Percentiles rank a stretch among this genome's conserved stretches.
Conservation (phyloP, 2,113 vertebrate species). For the Erythrocebus patas region DNA sequence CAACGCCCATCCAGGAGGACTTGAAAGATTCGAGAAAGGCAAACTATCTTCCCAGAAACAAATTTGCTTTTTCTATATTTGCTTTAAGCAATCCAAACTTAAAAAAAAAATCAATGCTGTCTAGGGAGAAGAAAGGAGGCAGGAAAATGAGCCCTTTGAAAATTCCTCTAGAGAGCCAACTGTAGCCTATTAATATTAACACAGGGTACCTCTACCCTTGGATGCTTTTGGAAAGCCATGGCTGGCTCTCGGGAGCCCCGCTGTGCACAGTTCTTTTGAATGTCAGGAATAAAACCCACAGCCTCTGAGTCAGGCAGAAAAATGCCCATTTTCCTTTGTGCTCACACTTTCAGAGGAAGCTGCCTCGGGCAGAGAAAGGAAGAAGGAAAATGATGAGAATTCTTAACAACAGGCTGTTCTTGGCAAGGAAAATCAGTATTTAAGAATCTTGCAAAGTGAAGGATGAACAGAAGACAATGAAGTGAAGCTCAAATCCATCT, state of each 20-base stretch:
- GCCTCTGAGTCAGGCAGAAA: slow-evolving; percentile 39
- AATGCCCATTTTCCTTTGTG: slow-evolving; percentile 56
- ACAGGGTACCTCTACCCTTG: background rate
- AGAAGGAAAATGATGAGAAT: slow-evolving; percentile 15
- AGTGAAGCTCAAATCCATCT: slow-evolving; percentile 53
- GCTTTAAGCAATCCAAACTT: slow-evolving; percentile 40
- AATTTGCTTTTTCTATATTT: slow-evolving; percentile 56
- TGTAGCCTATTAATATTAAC: slow-evolving; percentile 58
- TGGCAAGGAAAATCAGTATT: slow-evolving; percentile 52
- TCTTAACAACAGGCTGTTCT: slow-evolving; percentile 39
- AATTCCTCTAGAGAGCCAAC: slow-evolving; percentile 5
- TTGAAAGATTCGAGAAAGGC: slow-evolving; percentile 17
- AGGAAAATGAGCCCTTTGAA: slow-evolving; percentile 58
- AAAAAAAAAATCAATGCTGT: background rate
- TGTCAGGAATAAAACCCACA: slow-evolving; percentile 56
- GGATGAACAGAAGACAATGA: background rate
- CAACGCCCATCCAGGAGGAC: background rate
- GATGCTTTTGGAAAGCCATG: slow-evolving; percentile 42
- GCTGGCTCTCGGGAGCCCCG: slow-evolving; percentile 35
- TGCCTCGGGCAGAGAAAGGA: slow-evolving; percentile 38
- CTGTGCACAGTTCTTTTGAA: slow-evolving; percentile 5
- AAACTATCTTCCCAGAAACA: slow-evolving; percentile 27
- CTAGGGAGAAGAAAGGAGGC: background rate
- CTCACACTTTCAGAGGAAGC: background rate
- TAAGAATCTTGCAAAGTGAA: slow-evolving; percentile 61